A percentile compares a stretch with the other conserved stretches of the same genome.
Conservation (phyloP, 2,113 vertebrate genomes). For the Hydrochoerus hydrochaeris region DNA sequence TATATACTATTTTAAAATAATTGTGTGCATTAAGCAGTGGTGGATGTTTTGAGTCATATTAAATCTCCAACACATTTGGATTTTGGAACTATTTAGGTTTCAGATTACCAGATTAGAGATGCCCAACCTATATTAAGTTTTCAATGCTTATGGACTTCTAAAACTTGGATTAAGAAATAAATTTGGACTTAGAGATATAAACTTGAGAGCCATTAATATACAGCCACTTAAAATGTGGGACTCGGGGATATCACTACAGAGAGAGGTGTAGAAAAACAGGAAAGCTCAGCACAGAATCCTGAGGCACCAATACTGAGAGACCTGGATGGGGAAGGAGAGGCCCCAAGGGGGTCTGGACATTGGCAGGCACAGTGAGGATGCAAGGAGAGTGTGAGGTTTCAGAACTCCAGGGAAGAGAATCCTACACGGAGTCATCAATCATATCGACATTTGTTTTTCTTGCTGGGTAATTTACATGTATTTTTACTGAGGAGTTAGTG, state of each 20-base stretch:
- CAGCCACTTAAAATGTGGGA: neutral
- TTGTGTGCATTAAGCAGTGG: neutral
- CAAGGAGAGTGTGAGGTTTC: too few relatives aligned
- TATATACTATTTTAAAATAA: neutral
- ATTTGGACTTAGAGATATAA: neutral
- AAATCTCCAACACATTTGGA: neutral
- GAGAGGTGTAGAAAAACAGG: neutral
- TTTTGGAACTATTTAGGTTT: neutral
- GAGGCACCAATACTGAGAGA: neutral
- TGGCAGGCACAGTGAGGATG: neutral
- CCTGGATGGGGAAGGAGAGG: neutral
- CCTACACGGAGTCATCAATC: neutral
- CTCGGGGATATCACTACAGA: neutral
- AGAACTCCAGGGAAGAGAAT: neutral
- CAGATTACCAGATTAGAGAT: neutral
- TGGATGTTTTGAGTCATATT: neutral
- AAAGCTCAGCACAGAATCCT: too few relatives aligned
- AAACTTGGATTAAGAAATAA: neutral
- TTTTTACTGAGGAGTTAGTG: neutral
- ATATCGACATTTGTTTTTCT: neutral
- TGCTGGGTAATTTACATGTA: neutral
- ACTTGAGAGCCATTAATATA: neutral
- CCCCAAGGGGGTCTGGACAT: neutral
- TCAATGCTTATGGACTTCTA: neutral
- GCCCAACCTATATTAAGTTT: neutral